These are phyloP conservation scores for Cariama cristata DNA, from an alignment of 2,113 vertebrate species.

Conservation along the genomic window DNA sequence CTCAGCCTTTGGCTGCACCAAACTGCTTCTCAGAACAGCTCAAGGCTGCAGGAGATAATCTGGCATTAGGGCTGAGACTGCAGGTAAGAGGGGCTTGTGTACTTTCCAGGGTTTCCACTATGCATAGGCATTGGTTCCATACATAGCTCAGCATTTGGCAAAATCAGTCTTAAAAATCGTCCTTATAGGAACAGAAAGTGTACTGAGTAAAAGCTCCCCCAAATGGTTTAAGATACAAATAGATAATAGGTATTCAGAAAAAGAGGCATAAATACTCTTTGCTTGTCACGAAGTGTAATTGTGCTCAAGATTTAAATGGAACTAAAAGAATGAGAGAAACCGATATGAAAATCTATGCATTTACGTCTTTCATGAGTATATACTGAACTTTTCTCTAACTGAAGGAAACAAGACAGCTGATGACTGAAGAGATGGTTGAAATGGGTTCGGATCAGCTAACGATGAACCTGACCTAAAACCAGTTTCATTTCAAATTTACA, in stretches of 20 bases:
- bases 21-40: neutral
- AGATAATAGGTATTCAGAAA: neutral
- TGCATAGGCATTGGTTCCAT: neutral
- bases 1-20: neutral
- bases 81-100: no score
- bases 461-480: neutral
- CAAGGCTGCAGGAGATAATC: neutral
- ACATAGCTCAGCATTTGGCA: neutral
- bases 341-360: rapidly evolving
- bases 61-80: neutral
- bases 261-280: neutral
- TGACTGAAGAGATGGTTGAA: neutral
- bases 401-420: neutral
- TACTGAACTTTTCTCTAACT: neutral
- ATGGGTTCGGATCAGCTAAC: neutral
- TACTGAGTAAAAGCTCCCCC: neutral
- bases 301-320: neutral
- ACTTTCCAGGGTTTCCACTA: neutral
- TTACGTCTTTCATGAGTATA: neutral
- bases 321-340: neutral
- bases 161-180: neutral
- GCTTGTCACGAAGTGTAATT: neutral
- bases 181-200: neutral
- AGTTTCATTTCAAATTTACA: neutral
- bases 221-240: neutral